phyloP scores from a whole-genome alignment of 2,888 invertebrate genomes.

The Coenonympha glycerion region DNA sequence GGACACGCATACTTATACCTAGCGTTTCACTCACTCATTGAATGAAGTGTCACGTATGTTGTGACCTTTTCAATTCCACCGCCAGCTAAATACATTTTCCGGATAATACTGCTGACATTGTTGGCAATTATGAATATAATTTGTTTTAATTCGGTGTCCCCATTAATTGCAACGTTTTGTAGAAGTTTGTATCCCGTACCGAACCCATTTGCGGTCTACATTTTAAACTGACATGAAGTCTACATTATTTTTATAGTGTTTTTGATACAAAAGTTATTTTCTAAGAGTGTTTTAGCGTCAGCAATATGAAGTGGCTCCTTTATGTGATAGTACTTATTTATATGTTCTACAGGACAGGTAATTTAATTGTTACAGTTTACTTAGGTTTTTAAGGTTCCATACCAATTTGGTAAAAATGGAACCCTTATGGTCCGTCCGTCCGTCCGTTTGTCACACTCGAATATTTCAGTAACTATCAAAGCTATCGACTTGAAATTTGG shows the following conservation, averaged over 20 bases:
- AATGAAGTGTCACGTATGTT: neutral
- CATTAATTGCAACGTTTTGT: conserved; percentile 34
- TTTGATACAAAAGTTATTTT: neutral
- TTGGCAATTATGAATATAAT: conserved; percentile 28
- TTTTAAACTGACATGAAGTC: conserved; percentile 26
- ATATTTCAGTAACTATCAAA: no score
- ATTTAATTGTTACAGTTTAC: conserved; percentile 16
- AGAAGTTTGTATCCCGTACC: conserved; percentile 24
- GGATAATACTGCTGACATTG: conserved; percentile 28
- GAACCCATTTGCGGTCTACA: conserved; percentile 31
- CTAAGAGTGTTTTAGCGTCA: conserved; percentile 4
- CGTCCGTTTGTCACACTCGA: no score
- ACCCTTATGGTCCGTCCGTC: no score
- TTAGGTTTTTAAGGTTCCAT: no score
- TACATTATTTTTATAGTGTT: neutral
- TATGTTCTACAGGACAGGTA: conserved; percentile 56
- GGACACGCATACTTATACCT: no score
- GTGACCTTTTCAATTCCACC: conserved; percentile 29
- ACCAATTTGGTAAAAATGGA: no score
- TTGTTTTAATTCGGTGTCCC: conserved; percentile 34
- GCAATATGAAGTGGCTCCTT: conserved; percentile 55
- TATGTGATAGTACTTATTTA: conserved; percentile 51
- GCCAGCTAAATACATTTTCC: conserved; percentile 23
- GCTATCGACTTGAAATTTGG: no score
- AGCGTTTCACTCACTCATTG: neutral